Base-by-base conservation (phyloP, 1,140 invertebrate genomes). In the Drosophila serrata region DNA sequence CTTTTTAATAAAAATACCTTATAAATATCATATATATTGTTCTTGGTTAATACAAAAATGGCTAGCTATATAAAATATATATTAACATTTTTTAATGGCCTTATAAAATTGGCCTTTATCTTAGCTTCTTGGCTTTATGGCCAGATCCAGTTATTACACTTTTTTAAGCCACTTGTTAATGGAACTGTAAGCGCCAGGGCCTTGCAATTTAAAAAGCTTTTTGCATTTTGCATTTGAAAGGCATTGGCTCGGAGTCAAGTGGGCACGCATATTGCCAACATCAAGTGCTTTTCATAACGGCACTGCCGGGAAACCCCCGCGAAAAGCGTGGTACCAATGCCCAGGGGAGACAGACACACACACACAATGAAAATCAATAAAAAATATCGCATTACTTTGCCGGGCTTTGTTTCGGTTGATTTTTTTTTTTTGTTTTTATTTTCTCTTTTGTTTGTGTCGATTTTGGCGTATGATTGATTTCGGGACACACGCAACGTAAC, bases 381-480 rank as follows among this genome's bases (percentile, higher is more conserved):
- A 76, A 88, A 78, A 88, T 88, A 88, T 88, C 85, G 59, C 85
- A 88, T 85, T 88, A 88, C 80, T 77, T 49, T 74, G 55, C 43
- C 67, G 27, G 42, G 62, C 19, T 81, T 84, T 87, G 84, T 84
- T 88, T 80, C 63, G 64, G n/a, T 48, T 22, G 17, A 11, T 55
- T 49, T 73, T 64, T 58, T 29, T 55, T 40, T 72, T 65, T 55
- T 48, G n/a, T n/a, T 27, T 27, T 17, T 29, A 2, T 29, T 29
- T 48, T 29, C 12, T 15, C 46, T 37, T 37, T 67, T 88, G 81
- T 80, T 75, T 65, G 61, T 73, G 81, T 82, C 62, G 84, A 70
- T 82, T 88, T 87, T 77, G 84, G 81, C 86, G 75, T 81, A 81
- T 90, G 86, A 90, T 90, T 90, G 85, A 90, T 90, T 90, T 85